Base-by-base conservation (phyloP, 2,797 vertebrate genomes). In the Oreonectes daqikongensis region DNA sequence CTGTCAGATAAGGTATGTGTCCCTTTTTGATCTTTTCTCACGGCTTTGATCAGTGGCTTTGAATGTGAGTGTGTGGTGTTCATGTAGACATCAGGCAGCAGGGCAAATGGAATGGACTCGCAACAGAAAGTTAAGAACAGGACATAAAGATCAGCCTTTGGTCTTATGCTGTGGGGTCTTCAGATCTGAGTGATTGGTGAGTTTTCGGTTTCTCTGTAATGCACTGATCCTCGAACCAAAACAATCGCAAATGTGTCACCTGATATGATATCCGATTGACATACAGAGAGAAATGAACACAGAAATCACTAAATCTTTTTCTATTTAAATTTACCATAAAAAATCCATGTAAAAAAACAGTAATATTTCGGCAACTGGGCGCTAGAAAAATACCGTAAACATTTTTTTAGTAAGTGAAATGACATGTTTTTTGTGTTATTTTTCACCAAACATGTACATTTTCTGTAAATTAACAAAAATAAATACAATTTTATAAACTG, bases 21-120 rank as follows among this genome's bases (percentile, higher is more conserved):
- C 66, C 69, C 76, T 59, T 82, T 89, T 87, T 88, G 83, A 91
- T 84, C 85, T 82, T 53, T 46, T 22, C 61, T 55, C 73, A 42
- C 73, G 46, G 57, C 78, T 83, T 83, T 78, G 70, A 86, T 89
- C 85, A 70, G 38, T 75, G 76, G 55, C 82, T 83, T 78, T 82
- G 72, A 72, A 24, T 76, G 53, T 24, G 48, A 72, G 68, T 38
- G 75, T 42, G 59, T 70, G 61, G 59, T 81, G 26, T 46, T 82
- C 87, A 85, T 83, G 84, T 84, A 84, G 70, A 77, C 78, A 80
- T 84, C 82, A 85, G 77, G 65, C 77, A 78, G 70, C 73, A 32
- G 67, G 65, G 74, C 42, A 78, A 6, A 52, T 72, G 12, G 65
- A 55, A 79, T 73, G 14, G 42, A 65, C 50, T 68, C 30, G 46